Evolutionary conservation across 2,113 vertebrate species (phyloP).

Genomic region (Paedocypris sp.): DNA sequence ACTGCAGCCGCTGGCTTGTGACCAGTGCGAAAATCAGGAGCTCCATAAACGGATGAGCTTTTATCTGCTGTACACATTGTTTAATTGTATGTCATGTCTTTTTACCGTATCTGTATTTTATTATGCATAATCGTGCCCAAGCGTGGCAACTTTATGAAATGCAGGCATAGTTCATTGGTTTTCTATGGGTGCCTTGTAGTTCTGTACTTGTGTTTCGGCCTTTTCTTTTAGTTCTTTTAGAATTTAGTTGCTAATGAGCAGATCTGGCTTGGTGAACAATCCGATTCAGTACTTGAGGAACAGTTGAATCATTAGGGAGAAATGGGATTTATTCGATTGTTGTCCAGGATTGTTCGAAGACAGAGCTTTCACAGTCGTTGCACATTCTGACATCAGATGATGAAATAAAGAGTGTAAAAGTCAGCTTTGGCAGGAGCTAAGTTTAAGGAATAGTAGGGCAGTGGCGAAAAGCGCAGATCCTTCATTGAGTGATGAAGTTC

Average conservation of each 20-base stretch:
- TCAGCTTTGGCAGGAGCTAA: not conserved
- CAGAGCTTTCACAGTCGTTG: not conserved
- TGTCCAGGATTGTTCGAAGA: not conserved
- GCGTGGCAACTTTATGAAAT: too few relatives aligned
- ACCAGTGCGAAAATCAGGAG: constrained; percentile 6
- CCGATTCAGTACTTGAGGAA: not conserved
- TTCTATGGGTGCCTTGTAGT: not conserved
- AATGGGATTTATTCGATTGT: not conserved
- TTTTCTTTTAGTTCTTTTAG: not conserved
- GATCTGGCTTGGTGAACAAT: not conserved
- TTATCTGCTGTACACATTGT: constrained; percentile 13
- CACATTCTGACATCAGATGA: not conserved
- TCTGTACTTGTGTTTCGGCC: not conserved
- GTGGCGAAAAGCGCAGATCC: not conserved
- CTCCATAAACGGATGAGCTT: not conserved
- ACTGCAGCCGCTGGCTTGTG: constrained; percentile 16
- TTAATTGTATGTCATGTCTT: constrained; percentile 3
- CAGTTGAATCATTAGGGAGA: not conserved
- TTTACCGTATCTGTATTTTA: constrained; percentile 5
- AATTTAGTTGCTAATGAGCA: constrained; percentile 9
- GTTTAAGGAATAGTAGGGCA: not conserved
- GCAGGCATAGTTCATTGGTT: too few relatives aligned
- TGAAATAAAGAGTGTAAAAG: not conserved
- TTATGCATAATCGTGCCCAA: not conserved
- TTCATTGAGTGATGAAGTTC: not conserved